These are phyloP conservation scores for Pentamera pediparva DNA, from an alignment of 53 echinoderm and acorn worm genomes.

Conservation along the genomic window DNA sequence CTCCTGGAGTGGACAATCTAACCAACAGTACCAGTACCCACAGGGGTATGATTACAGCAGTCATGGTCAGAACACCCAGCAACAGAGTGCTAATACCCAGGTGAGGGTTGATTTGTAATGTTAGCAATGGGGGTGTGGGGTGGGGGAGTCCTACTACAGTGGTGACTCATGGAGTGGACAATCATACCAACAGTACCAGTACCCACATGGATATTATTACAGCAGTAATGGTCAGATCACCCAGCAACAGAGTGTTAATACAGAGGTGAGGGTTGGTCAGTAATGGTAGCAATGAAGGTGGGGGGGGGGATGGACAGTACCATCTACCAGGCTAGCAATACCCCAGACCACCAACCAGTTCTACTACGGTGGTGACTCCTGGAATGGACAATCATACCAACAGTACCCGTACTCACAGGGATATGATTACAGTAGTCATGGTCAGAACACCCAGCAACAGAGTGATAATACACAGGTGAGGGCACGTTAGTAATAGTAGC, in stretches of 20 bases:
- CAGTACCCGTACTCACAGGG: conserved; percentile 17
- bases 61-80: neutral
- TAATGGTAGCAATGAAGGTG: too few relatives aligned
- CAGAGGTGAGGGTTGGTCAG: too few relatives aligned
- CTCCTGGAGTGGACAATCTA: conserved; percentile 15
- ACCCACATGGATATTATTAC: neutral
- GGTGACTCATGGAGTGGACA: too few relatives aligned
- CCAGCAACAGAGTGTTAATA: neutral
- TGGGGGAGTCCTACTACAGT: too few relatives aligned
- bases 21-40: conserved; percentile 24
- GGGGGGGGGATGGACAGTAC: neutral
- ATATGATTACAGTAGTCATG: conserved; percentile 19
- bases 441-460: neutral
- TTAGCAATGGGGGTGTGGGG: too few relatives aligned
- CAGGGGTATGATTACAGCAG: conserved; percentile 24
- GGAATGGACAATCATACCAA: conserved; percentile 20
- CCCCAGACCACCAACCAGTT: neutral
- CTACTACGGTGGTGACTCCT: conserved; percentile 20
- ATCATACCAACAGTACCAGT: neutral
- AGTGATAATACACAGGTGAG: too few relatives aligned
- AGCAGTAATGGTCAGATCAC: neutral
- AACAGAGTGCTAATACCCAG: too few relatives aligned
- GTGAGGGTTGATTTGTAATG: too few relatives aligned
- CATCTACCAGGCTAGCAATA: conserved; percentile 6
- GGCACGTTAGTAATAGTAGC: too few relatives aligned